Base-by-base conservation (phyloP, 2,113 vertebrate species). In the Callionymus lyra region DNA sequence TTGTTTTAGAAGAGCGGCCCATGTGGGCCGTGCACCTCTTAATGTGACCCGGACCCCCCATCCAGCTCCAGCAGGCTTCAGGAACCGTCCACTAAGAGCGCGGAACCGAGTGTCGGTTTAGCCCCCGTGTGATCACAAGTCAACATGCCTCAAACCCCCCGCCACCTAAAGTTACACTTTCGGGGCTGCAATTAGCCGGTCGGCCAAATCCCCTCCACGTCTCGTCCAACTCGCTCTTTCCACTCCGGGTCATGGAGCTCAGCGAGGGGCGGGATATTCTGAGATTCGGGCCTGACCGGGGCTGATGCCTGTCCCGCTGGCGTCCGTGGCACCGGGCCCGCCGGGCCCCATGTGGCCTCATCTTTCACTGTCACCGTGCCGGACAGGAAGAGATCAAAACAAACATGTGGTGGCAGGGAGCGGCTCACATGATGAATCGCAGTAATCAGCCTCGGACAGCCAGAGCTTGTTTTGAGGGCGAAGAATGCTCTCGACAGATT, bases 81-180 rank as follows among this genome's bases (percentile, higher is more conserved):
- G 65, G 64, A 80, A 81, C 71, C 69, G 68, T 81, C 77, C 68
- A 38, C 74, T 74, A 53, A 12, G 57, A 57, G 65, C 21, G 8
- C 21, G 63, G 47, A 63, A 74, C 50, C 38, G 63, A 63, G 77
- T 80, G 74, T 80, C 74, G 70, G 68, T 70, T 78, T 72, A 73
- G 64, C 63, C 65, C 76, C 72, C 77, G 12, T 53, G 80, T 77
- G 79, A 80, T 66, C 74, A 72, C 76, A 72, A 67, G 74, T 79
- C 74, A 82, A 80, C 81, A 83, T 77, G 70, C 72, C 77, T 70
- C 77, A 81, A 74, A 71, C 63, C 77, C 70, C 74, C 70, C 54
- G 63, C 74, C 78, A 78, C 77, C 79, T 82, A 77, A 77, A 70
- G 78, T 83, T 83, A 80, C 79, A 83, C 76, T 79, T 74, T 68